phyloP scores from a whole-genome alignment of 2,888 invertebrate genomes.

The Drosophila stalkeri region DNA sequence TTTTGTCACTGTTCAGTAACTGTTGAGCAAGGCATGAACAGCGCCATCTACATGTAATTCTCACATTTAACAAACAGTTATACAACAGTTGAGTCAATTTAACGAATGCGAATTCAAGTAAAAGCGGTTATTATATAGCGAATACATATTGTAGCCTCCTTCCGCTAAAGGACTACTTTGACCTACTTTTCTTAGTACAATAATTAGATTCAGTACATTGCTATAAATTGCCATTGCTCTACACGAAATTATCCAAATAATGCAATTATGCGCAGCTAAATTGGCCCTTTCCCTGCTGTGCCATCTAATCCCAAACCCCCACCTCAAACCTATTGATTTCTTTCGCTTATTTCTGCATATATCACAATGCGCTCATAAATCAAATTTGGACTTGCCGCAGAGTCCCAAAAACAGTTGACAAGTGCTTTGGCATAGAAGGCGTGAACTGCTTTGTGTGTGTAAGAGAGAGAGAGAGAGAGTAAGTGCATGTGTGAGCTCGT shows the following conservation, averaged over 20 bases:
- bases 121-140: neutral
- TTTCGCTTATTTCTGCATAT: conserved; percentile 32
- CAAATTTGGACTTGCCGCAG: conserved; percentile 57
- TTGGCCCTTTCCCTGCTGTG: conserved; percentile 41
- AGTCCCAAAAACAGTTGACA: conserved; percentile 53
- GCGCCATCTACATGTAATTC: conserved; percentile 39
- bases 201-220: conserved; percentile 31
- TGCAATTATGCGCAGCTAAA: conserved; percentile 54
- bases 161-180: conserved; percentile 21
- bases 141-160: neutral
- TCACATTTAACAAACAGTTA: neutral
- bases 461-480: neutral
- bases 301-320: conserved; percentile 1
- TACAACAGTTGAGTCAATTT: neutral
- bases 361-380: conserved; percentile 55
- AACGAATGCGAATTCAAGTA: neutral
- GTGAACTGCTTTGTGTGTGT: conserved; percentile 19
- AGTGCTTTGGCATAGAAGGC: conserved; percentile 33
- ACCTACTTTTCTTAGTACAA: conserved; percentile 44
- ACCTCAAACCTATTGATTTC: conserved; percentile 49
- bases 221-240: conserved; percentile 29
- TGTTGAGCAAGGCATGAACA: neutral
- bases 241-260: conserved; percentile 50
- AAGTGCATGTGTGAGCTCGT: neutral
- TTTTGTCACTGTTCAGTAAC: neutral